A percentile compares a stretch with the other conserved stretches of the same genome.
Evolutionary conservation across 2,797 vertebrate species (phyloP).

Genomic region (Cyprinella venusta): DNA sequence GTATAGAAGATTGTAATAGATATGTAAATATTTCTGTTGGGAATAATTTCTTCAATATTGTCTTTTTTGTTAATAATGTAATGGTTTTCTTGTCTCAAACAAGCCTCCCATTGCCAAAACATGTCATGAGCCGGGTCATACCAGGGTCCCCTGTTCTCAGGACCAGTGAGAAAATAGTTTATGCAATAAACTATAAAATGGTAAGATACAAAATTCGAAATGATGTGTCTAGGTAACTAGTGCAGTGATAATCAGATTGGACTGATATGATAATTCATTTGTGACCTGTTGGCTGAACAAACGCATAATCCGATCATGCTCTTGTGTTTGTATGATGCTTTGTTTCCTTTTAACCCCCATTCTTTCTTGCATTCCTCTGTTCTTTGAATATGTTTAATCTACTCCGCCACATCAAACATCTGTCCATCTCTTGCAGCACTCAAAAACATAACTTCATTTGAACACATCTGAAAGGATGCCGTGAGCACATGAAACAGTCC

Average conservation of each 20-base stretch:
- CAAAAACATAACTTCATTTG: conserved; percentile 17
- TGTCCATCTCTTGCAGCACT: background rate
- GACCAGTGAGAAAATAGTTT: conserved; percentile 70
- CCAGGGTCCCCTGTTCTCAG: conserved; percentile 86
- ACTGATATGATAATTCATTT: background rate
- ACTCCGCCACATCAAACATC: background rate
- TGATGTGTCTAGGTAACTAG: too few relatives aligned
- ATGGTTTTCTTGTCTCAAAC: conserved; percentile 10
- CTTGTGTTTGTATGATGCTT: background rate
- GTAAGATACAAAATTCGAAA: background rate
- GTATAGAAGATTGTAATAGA: background rate
- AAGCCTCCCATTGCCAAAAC: conserved; percentile 67
- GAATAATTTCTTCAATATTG: background rate
- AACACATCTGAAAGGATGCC: background rate
- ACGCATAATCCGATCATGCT: background rate
- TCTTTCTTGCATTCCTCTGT: background rate
- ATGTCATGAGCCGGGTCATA: conserved; percentile 93
- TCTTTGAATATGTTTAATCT: background rate
- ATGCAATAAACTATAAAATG: background rate
- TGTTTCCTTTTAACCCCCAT: background rate
- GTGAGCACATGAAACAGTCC: conserved; percentile 15
- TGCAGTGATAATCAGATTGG: background rate
- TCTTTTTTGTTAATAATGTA: background rate
- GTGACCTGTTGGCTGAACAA: background rate
- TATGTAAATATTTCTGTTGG: background rate